Conservation (phyloP, 2,113 vertebrate species). For the Vidua macroura region DNA sequence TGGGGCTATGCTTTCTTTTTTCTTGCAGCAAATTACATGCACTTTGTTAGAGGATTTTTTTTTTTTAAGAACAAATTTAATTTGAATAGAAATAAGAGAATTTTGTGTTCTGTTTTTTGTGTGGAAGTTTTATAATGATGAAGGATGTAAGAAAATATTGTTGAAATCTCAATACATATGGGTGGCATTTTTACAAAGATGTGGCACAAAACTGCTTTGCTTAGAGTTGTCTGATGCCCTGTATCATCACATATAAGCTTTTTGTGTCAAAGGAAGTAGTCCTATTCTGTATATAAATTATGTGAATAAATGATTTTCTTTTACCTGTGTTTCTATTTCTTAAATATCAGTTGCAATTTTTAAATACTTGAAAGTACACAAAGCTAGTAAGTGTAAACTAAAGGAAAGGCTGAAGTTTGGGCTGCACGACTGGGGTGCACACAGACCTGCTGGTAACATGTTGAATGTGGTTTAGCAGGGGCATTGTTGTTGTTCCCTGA, state of each 20-base stretch:
- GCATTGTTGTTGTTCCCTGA: fast-evolving
- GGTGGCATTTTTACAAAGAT: conserved; percentile 8
- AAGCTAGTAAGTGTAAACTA: too few species aligned
- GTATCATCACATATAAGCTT: conserved; percentile 25
- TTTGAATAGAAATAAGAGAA: neutral
- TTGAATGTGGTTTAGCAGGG: too few species aligned
- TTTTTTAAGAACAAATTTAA: neutral
- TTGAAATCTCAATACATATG: neutral
- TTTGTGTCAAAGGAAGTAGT: conserved; percentile 69
- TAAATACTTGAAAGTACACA: neutral
- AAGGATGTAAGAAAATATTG: neutral
- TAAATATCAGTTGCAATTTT: neutral
- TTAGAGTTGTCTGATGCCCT: conserved; percentile 23
- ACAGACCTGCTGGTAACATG: too few species aligned
- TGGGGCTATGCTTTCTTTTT: conserved; percentile 5
- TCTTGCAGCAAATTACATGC: neutral
- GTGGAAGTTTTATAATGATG: neutral
- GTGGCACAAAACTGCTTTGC: neutral
- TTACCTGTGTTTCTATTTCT: neutral
- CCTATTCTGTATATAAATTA: conserved; percentile 66
- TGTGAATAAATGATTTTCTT: conserved; percentile 79
- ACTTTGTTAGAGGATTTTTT: neutral
- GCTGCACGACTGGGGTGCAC: fast-evolving
- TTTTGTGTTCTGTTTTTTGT: neutral
- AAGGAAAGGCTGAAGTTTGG: neutral